Evolutionary conservation across 30 jellyfish, hydroid and myxozoan species (phyloP).

Genomic region (Calvadosia cruxmelitensis): DNA sequence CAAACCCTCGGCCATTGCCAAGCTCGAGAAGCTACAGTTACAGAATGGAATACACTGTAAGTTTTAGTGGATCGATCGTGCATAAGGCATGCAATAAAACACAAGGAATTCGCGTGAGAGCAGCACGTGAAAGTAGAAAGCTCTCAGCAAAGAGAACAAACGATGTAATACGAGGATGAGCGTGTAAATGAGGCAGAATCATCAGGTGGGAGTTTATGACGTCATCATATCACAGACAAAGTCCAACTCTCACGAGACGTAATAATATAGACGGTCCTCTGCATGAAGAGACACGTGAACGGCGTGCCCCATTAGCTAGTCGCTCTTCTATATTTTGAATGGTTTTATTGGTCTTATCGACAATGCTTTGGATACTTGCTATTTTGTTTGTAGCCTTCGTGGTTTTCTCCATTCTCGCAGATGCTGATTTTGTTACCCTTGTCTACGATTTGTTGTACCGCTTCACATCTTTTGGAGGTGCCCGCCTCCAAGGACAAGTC

Average conservation of each 20-base stretch:
- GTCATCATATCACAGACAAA: background rate
- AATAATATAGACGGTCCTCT: too few species aligned
- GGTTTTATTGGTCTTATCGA: too few species aligned
- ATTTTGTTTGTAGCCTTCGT: background rate
- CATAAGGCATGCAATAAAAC: background rate
- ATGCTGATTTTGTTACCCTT: background rate
- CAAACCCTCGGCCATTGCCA: constrained; percentile 14
- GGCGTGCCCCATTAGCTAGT: too few species aligned
- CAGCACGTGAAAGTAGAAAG: background rate
- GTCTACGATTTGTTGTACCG: background rate
- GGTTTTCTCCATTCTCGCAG: background rate
- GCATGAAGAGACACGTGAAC: too few species aligned
- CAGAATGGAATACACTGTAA: too few species aligned
- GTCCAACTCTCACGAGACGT: background rate
- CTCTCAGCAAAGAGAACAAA: too few species aligned
- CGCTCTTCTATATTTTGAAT: too few species aligned
- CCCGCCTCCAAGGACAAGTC: background rate
- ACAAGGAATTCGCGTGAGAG: background rate
- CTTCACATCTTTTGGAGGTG: background rate
- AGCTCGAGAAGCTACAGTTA: background rate
- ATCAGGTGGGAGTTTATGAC: too few species aligned
- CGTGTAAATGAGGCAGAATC: too few species aligned
- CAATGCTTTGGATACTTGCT: background rate
- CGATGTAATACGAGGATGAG: too few species aligned
- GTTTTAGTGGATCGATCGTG: too few species aligned